Percentiles rank a stretch among this genome's conserved stretches.
Evolutionary conservation across 2,888 invertebrate genomes (phyloP).

Genomic region (Iselma pallidipennis): DNA sequence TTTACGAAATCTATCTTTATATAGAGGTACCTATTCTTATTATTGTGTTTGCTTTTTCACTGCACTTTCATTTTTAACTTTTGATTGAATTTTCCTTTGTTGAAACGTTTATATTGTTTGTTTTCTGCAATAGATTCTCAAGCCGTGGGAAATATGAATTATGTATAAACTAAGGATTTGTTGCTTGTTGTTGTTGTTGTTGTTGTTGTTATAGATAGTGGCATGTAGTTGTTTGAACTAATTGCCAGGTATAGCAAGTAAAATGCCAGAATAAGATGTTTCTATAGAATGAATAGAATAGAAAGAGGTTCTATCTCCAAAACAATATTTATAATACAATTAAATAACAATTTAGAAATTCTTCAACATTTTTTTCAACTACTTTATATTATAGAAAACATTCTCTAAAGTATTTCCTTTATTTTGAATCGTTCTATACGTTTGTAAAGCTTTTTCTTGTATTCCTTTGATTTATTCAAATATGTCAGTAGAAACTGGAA

Average conservation of each 20-base stretch:
- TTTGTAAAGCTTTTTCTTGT: no score
- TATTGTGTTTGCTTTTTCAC: neutral
- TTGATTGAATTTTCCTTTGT: neutral
- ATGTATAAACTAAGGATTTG: conserved; percentile 21
- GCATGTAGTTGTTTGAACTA: conserved; percentile 14
- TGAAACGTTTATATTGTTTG: neutral
- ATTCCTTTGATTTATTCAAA: neutral
- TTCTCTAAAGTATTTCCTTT: neutral
- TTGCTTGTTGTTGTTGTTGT: conserved; percentile 7
- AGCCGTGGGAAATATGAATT: conserved; percentile 28
- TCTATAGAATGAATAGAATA: neutral
- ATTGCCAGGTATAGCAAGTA: conserved; percentile 10
- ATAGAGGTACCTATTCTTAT: no score
- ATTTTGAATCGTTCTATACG: neutral
- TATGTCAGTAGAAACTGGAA: neutral
- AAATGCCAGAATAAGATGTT: neutral
- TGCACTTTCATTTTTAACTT: neutral
- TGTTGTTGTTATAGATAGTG: conserved; percentile 13
- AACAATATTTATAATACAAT: conserved; percentile 8
- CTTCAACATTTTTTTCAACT: neutral
- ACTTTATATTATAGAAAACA: neutral
- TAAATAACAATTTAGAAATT: neutral
- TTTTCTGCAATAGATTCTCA: no score
- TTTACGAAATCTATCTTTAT: no score
- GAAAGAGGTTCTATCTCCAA: conserved; percentile 9